phyloP scores from a whole-genome alignment of 1,140 invertebrate species.

The Anadara kagoshimensis region DNA sequence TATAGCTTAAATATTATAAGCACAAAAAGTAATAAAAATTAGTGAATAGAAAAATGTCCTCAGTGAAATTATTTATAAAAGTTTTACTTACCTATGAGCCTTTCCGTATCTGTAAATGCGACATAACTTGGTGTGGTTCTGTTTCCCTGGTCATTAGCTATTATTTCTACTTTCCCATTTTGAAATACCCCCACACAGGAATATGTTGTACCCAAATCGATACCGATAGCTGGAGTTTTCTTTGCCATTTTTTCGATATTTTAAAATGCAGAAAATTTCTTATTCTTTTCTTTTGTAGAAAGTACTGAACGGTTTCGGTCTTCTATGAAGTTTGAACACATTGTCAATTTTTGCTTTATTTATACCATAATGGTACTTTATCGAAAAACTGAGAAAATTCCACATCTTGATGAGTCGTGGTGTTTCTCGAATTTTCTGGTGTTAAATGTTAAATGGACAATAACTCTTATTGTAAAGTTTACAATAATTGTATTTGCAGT shows the following conservation, averaged over 20 bases:
- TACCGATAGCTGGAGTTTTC: slow-evolving; percentile 63
- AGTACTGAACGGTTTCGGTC: neutral
- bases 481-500: no score
- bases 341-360: neutral
- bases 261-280: neutral
- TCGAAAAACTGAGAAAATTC: no score
- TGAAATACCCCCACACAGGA: slow-evolving; percentile 77
- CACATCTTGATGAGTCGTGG: no score
- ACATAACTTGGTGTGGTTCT: slow-evolving; percentile 98
- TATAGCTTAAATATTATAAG: no score
- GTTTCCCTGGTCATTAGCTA: slow-evolving; percentile 98
- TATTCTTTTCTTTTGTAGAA: neutral
- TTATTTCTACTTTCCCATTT: slow-evolving; percentile 96
- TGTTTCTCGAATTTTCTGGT: no score
- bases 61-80: no score
- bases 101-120: slow-evolving; percentile 96
- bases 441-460: no score
- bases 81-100: slow-evolving; percentile 81
- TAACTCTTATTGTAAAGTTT: no score
- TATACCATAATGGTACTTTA: no score
- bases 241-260: neutral
- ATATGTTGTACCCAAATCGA: slow-evolving; percentile 76
- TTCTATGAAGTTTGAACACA: neutral
- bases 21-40: no score
- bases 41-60: no score